A percentile compares a stretch with the other conserved stretches of the same genome.
phyloP scores from a whole-genome alignment of 92 coral and sea anemone species.

The Metridium senile region DNA sequence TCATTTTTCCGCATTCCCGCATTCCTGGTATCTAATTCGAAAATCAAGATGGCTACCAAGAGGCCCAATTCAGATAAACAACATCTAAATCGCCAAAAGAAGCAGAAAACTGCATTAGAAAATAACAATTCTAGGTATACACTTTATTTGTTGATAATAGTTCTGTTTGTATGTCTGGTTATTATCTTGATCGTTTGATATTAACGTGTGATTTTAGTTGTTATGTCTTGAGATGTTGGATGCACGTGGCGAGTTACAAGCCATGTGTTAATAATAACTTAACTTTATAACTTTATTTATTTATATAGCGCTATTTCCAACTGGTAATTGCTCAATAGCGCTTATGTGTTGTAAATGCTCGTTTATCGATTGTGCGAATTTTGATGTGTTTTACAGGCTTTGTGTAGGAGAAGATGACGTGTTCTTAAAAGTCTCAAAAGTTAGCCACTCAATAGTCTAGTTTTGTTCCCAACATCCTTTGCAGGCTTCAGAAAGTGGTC shows the following conservation, averaged over 20 bases:
- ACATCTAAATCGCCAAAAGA: neutral
- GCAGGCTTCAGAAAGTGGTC: too few species aligned
- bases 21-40: conserved; percentile 12
- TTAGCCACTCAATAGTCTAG: too few species aligned
- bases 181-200: neutral
- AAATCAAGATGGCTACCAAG: conserved; percentile 59
- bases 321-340: too few species aligned
- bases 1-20: too few species aligned
- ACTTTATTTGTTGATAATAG: neutral
- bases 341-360: too few species aligned
- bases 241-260: neutral
- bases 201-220: neutral
- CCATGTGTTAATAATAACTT: neutral
- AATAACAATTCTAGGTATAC: conserved; percentile 21
- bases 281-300: too few species aligned
- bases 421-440: too few species aligned
- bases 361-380: neutral
- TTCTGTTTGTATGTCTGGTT: neutral
- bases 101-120: conserved; percentile 5
- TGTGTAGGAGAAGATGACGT: conserved; percentile 44
- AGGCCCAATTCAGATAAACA: neutral
- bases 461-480: too few species aligned
- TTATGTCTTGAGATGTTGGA: neutral
- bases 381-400: neutral
- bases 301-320: too few species aligned